A percentile compares a stretch with the other conserved stretches of the same genome.
Conservation (phyloP, 2,888 invertebrate genomes). For the Ophion slaviceki region DNA sequence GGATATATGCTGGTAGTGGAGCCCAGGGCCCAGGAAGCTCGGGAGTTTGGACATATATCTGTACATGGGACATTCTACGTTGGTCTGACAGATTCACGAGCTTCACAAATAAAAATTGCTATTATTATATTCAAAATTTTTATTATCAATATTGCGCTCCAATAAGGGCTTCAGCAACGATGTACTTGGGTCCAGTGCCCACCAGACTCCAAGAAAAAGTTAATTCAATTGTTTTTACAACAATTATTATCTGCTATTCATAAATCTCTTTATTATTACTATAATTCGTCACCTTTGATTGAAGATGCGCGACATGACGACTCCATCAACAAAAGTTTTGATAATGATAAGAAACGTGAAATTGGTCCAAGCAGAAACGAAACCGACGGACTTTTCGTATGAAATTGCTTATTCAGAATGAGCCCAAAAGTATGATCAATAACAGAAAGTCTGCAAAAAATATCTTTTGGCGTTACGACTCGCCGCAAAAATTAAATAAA, state of each 20-base stretch:
- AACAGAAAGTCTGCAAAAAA: neutral
- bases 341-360: no score
- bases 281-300: no score
- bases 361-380: no score
- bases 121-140: neutral
- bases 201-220: no score
- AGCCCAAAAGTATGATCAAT: no score
- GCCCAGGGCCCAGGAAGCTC: constrained; percentile 57
- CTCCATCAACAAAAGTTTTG: no score
- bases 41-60: neutral
- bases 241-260: neutral
- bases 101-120: neutral
- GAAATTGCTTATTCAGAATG: no score
- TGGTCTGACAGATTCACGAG: neutral
- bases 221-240: no score
- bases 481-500: neutral
- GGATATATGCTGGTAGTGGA: constrained; percentile 44
- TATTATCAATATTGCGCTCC: neutral
- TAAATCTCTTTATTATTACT: neutral
- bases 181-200: neutral
- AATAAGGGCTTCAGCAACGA: neutral
- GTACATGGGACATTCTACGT: constrained; percentile 8
- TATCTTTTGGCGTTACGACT: no score
- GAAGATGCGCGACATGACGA: no score
- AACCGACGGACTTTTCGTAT: no score